A percentile compares a stretch with the other conserved stretches of the same genome.
These are phyloP conservation scores for Lagocephalus sceleratus DNA, from an alignment of 2,797 vertebrate species.

Conservation along the genomic window DNA sequence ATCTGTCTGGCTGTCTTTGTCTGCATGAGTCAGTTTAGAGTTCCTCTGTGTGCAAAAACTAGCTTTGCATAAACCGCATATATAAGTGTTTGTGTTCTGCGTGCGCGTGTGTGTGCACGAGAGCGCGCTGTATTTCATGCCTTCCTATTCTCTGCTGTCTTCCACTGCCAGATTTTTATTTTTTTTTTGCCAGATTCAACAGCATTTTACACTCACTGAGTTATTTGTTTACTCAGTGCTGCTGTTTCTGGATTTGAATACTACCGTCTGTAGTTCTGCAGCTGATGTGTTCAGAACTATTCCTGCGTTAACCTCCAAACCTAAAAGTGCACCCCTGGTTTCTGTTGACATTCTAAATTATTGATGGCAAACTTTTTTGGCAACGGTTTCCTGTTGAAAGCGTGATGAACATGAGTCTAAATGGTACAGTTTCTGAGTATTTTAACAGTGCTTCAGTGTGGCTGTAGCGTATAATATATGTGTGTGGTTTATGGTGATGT, in stretches of 20 bases:
- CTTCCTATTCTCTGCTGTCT: slow-evolving; percentile 61
- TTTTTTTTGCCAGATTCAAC: slow-evolving; percentile 14
- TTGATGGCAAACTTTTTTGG: slow-evolving; percentile 39
- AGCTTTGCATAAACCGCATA: slow-evolving; percentile 48
- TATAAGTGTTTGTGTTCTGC: slow-evolving; percentile 34
- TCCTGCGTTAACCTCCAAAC: slow-evolving; percentile 39
- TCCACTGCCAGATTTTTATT: slow-evolving; percentile 40
- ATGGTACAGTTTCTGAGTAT: slow-evolving; percentile 39
- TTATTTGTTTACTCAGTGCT: slow-evolving; percentile 33
- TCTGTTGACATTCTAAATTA: slow-evolving; percentile 31
- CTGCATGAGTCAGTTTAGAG: slow-evolving; percentile 39
- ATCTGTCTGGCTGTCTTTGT: slow-evolving; percentile 34
- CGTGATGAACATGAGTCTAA: slow-evolving; percentile 45
- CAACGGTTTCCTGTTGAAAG: slow-evolving; percentile 37
- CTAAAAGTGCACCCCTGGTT: slow-evolving; percentile 24
- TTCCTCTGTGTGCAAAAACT: slow-evolving; percentile 33
- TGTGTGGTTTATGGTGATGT: slow-evolving; percentile 62
- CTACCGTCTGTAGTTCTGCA: slow-evolving; percentile 17
- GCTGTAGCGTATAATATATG: slow-evolving; percentile 43
- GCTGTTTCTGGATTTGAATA: slow-evolving; percentile 50
- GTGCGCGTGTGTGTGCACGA: slow-evolving; percentile 24
- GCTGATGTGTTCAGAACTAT: slow-evolving; percentile 24
- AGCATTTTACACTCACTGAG: slow-evolving; percentile 31
- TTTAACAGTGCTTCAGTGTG: slow-evolving; percentile 44
- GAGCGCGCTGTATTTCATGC: slow-evolving; percentile 38